Base-by-base conservation (phyloP, 2,888 invertebrate species). In the Xanthia togata region DNA sequence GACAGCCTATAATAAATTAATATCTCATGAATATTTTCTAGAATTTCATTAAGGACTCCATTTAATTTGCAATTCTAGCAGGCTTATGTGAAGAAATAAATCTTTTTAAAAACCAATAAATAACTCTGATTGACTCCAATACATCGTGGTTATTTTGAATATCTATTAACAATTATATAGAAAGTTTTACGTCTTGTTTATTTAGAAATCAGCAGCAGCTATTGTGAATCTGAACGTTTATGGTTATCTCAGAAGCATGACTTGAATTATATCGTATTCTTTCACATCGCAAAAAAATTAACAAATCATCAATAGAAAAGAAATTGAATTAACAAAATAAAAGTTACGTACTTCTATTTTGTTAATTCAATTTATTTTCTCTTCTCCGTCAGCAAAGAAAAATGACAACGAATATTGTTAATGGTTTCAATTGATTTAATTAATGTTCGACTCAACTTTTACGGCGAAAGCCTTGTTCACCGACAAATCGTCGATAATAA, bases 41-140 rank as follows among this genome's bases (percentile, higher is more conserved):
- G 78, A 80, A 59, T 73, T 79, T 83, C 72, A 78, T 73, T 77
- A 80, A 62, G 65, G 77, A 79, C 67, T 76, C 23, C 26, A 70
- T 65, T 79, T 75, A 69, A 85, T 83, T 85, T 83, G 78, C 75
- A 83, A 78, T 75, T 87, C 73, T 50, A 81, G 41, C 23, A 74
- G 73, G 41, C 63, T 69, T 65, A 70, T 68, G 70, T 44, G 63
- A 75, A 41, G 63, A 65, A 47, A 81, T 84, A 80, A 83, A 88
- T 81, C 70, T 70, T 71, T 72, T 60, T 12, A 23, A 55, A 69
- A 77, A 74, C 55, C 38, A 70, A 83, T 83, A 85, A 84, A 88
- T 75, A 78, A 70, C 73, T n/a, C 68, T 86, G 79, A 86, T 83
- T 84, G 81, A 81, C 70, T 79, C 35, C 71, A 79, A 85, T 57